Evolutionary conservation across 64 coral and sea anemone species (phyloP).

Genomic region (Actinia tenebrosa): DNA sequence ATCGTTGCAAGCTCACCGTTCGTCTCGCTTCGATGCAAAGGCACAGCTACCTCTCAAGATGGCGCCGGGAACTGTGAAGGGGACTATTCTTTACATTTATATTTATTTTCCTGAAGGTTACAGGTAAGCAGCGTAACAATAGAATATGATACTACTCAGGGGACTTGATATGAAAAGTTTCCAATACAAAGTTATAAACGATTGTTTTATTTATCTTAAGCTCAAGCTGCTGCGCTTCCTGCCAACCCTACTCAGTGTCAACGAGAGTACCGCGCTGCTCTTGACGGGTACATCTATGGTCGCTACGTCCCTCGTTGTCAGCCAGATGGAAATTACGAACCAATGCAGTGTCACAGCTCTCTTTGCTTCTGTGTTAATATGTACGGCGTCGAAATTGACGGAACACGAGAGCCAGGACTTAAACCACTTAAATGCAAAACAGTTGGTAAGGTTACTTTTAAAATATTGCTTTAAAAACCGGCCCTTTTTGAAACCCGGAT

Average conservation of each 20-base stretch:
- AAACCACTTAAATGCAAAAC: constrained; percentile 15
- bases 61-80: too few species aligned
- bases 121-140: too few species aligned
- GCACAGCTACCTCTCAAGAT: too few species aligned
- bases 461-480: neutral
- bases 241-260: constrained; percentile 45
- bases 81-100: too few species aligned
- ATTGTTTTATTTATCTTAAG: neutral
- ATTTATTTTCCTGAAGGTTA: too few species aligned
- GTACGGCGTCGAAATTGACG: constrained; percentile 18
- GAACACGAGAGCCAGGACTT: constrained; percentile 16
- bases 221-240: neutral
- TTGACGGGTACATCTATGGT: constrained; percentile 11
- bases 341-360: constrained; percentile 59
- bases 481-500: too few species aligned
- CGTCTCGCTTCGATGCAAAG: too few species aligned
- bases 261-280: neutral
- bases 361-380: constrained; percentile 50
- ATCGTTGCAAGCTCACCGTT: too few species aligned
- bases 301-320: constrained; percentile 58
- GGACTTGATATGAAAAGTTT: too few species aligned
- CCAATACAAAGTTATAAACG: neutral
- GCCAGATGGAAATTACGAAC: constrained; percentile 41
- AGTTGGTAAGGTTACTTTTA: neutral
- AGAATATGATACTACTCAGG: too few species aligned